Percentiles rank a stretch among this genome's conserved stretches.
phyloP scores from a whole-genome alignment of 2,888 invertebrate species.

The Vanessa cardui region DNA sequence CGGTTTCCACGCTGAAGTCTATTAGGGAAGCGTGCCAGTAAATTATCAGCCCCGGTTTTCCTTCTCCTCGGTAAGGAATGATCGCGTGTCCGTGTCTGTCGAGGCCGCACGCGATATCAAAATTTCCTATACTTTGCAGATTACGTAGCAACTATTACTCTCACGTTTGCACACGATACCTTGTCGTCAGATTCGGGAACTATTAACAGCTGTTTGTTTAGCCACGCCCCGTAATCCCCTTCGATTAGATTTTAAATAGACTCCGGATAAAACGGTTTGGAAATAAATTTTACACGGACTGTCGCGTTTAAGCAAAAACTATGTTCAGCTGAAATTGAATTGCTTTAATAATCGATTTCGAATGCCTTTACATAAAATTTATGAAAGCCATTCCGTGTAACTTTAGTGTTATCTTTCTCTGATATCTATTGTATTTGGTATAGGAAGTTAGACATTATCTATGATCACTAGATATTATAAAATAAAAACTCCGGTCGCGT shows the following conservation, averaged over 20 bases:
- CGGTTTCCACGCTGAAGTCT: conserved; percentile 39
- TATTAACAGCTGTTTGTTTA: conserved; percentile 28
- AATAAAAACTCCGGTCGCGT: too few relatives aligned
- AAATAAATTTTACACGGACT: background rate
- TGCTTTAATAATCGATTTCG: background rate
- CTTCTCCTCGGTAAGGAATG: conserved; percentile 53
- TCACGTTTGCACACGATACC: conserved; percentile 38
- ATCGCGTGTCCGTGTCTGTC: conserved; percentile 69
- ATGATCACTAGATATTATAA: too few relatives aligned
- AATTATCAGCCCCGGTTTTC: conserved; percentile 63
- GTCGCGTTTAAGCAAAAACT: background rate
- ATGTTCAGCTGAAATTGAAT: background rate
- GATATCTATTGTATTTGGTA: background rate
- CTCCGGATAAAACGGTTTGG: background rate
- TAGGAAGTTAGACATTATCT: too few relatives aligned
- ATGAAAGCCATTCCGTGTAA: background rate
- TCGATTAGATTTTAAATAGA: conserved; percentile 20
- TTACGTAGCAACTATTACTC: conserved; percentile 50
- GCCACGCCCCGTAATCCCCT: conserved; percentile 17
- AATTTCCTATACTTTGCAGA: conserved; percentile 70
- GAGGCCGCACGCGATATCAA: conserved; percentile 71
- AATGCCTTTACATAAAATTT: background rate
- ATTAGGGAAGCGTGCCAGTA: conserved; percentile 56
- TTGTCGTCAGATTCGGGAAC: conserved; percentile 32
- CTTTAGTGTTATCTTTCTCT: background rate